Evolutionary conservation across 37 sponge, comb jelly and placozoan species (phyloP), one percentile per base, ranked within the genome.

Genomic region (Ianthella basta): DNA sequence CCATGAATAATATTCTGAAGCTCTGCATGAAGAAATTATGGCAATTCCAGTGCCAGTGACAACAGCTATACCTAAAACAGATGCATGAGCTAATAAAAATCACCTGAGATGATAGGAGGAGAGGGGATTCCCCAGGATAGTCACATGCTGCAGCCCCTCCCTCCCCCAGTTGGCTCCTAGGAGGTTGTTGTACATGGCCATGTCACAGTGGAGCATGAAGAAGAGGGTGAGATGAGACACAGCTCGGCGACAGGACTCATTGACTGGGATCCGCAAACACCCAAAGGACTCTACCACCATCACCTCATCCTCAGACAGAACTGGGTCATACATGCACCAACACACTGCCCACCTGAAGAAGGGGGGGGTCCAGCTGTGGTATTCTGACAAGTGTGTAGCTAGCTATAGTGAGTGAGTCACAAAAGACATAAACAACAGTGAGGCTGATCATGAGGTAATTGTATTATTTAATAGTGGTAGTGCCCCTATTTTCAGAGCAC

Each of bases 161-260:
- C 66, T 30, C 18, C 53, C 66, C 92, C 92, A 92, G 63, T 92
- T 92, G 10, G 92, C 89, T 86, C 89, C 88, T 27, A 92, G 80
- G 4, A 92, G 60, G 80, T 92, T 88, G 83, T 88, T 92, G 84
- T 92, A 92, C 89, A 92, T 88, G 54, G 92, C 82, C 37, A 1
- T 50, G 0, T 89, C 83, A 78, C 92, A 92, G 80, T 92, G 92
- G 24, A 86, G 86, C 92, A 92, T 94, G 84, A 86, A 94, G 78
- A 91, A 88, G 79, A 94, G 35, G 2, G 95, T 94, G n/a, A 20
- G 24, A 0, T 40, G 36, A 4, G 63, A 12, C 16, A 86, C 79
- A 37, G 56, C 40, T 12, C 81, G 68, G 39, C 80, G 79, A 60
- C 95, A 92, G 0, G 88, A 89, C 54, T 92, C 89, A 82, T 92